Base-by-base conservation (phyloP, 2,797 vertebrate species). In the Dicrostonyx torquatus region DNA sequence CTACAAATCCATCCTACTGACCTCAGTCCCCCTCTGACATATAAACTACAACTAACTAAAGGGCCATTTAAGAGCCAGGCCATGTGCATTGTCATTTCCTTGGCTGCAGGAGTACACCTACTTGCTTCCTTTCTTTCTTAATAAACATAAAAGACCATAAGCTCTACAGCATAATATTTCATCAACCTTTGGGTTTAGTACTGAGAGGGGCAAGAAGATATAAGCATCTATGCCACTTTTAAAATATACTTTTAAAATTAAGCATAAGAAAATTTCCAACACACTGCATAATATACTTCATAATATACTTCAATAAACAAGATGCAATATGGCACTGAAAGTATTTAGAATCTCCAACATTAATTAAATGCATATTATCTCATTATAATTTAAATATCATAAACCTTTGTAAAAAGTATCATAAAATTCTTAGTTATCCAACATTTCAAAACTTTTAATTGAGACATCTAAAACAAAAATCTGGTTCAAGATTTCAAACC, bases 91-190 rank as follows among this genome's bases (percentile, higher is more conserved):
- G 20, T 11, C 10, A 93, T 93, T 72, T 86, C 53, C 34, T 82
- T 75, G 82, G 17, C 31, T 86, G 34, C 22, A 89, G 6, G n/a
- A 7, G 26, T 62, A 82, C 11, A 66, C 5, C 34, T 11, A 84
- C 83, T 68, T 43, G 43, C 10, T 89, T 73, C 55, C 37, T 50
- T 53, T 76, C 34, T 89, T 92, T 66, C 55, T 45, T 79, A 12
- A 95, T 73, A 79, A 43, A 82, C 18, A 80, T 9, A 91, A 29
- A 64, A 96, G 83, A 79, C 45, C 40, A 87, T 37, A n/a, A 84
- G 14, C 14, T 87, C n/a, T 11, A 26, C 79, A 79, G 1, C 29
- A 7, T 86, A 89, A 37, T 50, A 87, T 40, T 78, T 4, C 31
- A 92, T 62, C 88, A 73, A 34, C 26, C 40, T 80, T 80, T 79